Percentiles rank a stretch among this genome's conserved stretches.
Conservation (phyloP, 2,888 invertebrate species). For the Himalopsyche tibetana region DNA sequence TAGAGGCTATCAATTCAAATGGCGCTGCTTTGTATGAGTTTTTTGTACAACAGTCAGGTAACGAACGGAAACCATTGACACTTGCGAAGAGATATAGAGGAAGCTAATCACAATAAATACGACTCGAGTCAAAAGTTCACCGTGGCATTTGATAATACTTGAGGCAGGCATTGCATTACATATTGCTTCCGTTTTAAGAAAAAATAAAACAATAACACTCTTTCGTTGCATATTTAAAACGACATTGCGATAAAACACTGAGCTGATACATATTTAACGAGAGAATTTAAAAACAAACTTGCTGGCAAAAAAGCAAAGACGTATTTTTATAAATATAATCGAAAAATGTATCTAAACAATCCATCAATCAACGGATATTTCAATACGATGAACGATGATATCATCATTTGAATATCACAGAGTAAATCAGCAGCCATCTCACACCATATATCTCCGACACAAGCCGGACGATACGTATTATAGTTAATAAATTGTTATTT, state of each 20-base stretch:
- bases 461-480: too few relatives aligned
- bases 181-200: not conserved
- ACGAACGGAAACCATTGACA: slow-evolving; percentile 31
- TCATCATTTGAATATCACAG: too few relatives aligned
- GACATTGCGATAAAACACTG: not conserved
- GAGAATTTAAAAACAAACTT: not conserved
- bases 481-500: too few relatives aligned
- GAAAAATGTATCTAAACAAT: too few relatives aligned
- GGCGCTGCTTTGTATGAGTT: slow-evolving; percentile 8
- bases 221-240: not conserved
- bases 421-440: too few relatives aligned
- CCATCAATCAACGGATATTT: too few relatives aligned
- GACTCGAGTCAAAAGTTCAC: slow-evolving; percentile 15
- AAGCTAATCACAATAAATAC: slow-evolving; percentile 26
- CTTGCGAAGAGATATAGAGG: slow-evolving; percentile 30
- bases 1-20: slow-evolving; percentile 20
- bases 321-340: too few relatives aligned
- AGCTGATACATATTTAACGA: not conserved
- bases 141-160: not conserved
- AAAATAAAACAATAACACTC: not conserved
- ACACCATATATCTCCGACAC: too few relatives aligned
- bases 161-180: not conserved
- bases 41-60: slow-evolving; percentile 25
- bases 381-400: too few relatives aligned
- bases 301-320: too few relatives aligned